These are phyloP conservation scores for Alectoris magna DNA, from an alignment of 2,797 vertebrate genomes.

Conservation along the genomic window DNA sequence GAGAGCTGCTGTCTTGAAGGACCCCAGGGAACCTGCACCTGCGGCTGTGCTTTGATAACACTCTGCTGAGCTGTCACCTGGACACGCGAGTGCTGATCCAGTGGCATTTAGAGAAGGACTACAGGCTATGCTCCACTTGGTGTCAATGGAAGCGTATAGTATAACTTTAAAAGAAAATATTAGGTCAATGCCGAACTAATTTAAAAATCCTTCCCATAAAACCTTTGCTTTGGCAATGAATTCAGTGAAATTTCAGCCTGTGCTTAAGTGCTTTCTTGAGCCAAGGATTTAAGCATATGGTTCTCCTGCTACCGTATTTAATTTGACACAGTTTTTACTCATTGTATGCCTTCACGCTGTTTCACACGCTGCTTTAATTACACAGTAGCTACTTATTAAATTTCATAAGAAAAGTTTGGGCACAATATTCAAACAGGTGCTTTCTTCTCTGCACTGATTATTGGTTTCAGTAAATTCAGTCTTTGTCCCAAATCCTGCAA, in stretches of 20 bases:
- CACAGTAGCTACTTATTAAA: slow-evolving; percentile 64
- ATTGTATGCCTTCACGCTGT: not conserved
- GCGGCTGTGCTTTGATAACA: not conserved
- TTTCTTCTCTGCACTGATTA: slow-evolving; percentile 61
- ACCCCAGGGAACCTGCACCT: accelerated
- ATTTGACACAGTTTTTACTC: slow-evolving; percentile 62
- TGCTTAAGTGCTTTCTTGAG: not conserved
- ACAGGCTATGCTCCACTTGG: not conserved
- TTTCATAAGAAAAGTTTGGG: slow-evolving; percentile 47
- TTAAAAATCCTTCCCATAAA: slow-evolving; percentile 9
- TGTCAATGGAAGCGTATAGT: not conserved
- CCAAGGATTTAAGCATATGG: slow-evolving; percentile 20
- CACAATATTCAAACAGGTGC: slow-evolving; percentile 49
- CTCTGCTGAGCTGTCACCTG: not conserved
- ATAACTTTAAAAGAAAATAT: not conserved
- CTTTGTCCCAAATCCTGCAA: slow-evolving; percentile 45
- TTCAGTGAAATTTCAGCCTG: slow-evolving; percentile 8
- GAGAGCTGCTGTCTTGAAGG: not conserved
- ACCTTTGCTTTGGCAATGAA: not conserved
- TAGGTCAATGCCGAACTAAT: not conserved
- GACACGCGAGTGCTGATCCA: accelerated
- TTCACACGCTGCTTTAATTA: slow-evolving; percentile 51
- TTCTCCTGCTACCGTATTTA: slow-evolving; percentile 45
- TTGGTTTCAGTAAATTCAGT: slow-evolving; percentile 45
- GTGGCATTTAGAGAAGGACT: not conserved